phyloP scores from a whole-genome alignment of 2,797 vertebrate genomes.

The Spatula versicolor region DNA sequence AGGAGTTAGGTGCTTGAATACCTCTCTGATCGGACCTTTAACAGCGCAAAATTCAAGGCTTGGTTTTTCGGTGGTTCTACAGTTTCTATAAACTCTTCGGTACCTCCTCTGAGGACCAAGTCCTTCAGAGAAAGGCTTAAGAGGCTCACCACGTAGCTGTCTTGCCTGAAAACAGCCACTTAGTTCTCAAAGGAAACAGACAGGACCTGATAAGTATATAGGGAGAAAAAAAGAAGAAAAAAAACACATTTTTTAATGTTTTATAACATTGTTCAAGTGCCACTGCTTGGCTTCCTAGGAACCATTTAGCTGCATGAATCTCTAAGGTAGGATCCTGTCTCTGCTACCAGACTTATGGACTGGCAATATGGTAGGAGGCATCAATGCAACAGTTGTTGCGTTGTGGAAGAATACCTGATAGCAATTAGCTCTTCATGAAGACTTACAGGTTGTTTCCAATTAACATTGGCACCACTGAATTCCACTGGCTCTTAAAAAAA shows the following conservation, averaged over 20 bases:
- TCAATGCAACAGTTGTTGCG: background rate
- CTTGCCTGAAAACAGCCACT: background rate
- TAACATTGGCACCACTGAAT: background rate
- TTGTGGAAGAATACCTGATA: background rate
- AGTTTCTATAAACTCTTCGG: background rate
- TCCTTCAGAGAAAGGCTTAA: background rate
- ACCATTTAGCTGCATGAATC: background rate
- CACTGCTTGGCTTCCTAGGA: background rate
- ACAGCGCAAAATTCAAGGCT: background rate
- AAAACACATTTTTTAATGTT: background rate
- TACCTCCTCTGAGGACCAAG: background rate
- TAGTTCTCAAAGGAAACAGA: background rate
- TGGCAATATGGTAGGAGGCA: background rate
- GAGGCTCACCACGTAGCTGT: background rate
- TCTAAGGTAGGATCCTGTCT: background rate
- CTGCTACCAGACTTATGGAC: background rate
- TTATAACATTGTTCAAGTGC: background rate
- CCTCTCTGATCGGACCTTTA: background rate
- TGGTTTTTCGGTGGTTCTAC: background rate
- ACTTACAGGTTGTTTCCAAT: background rate
- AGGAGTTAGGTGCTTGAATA: background rate
- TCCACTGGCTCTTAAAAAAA: background rate
- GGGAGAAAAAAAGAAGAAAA: background rate
- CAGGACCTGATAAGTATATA: background rate
- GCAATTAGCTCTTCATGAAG: background rate